Conservation (phyloP, 2,888 invertebrate species). For the Agelastica alni region DNA sequence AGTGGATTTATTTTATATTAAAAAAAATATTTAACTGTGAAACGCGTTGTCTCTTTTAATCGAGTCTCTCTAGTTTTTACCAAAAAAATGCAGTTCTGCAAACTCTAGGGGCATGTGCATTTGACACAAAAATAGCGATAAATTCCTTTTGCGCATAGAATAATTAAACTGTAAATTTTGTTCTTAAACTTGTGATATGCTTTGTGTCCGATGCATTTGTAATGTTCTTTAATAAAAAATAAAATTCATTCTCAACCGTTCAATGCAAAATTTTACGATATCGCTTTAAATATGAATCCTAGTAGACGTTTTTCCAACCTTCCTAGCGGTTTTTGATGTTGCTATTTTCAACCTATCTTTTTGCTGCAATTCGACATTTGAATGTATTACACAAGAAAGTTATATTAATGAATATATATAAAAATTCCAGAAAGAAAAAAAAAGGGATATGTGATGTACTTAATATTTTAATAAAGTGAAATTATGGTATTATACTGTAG, state of each 20-base stretch:
- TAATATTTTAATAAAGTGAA: constrained; percentile 54
- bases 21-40: no score
- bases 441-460: constrained; percentile 55
- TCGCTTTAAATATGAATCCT: constrained; percentile 4
- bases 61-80: constrained; percentile 3
- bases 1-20: no score
- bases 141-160: background rate
- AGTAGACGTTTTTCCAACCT: constrained; percentile 2
- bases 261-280: constrained; percentile 9
- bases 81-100: constrained; percentile 15
- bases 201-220: constrained; percentile 1
- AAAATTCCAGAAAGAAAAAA: constrained; percentile 34
- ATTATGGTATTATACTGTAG: constrained; percentile 47
- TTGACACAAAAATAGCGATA: constrained; percentile 7
- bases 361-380: constrained; percentile 5
- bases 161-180: background rate
- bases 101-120: background rate
- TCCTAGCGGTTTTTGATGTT: constrained; percentile 19
- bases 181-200: background rate
- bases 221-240: constrained; percentile 6
- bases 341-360: constrained; percentile 15
- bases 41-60: background rate
- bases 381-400: constrained; percentile 14
- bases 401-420: constrained; percentile 25
- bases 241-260: constrained; percentile 9